Evolutionary conservation across 2,888 invertebrate genomes (phyloP), one percentile per base, ranked within the genome.

Genomic region (Mechanitis mazaeus): DNA sequence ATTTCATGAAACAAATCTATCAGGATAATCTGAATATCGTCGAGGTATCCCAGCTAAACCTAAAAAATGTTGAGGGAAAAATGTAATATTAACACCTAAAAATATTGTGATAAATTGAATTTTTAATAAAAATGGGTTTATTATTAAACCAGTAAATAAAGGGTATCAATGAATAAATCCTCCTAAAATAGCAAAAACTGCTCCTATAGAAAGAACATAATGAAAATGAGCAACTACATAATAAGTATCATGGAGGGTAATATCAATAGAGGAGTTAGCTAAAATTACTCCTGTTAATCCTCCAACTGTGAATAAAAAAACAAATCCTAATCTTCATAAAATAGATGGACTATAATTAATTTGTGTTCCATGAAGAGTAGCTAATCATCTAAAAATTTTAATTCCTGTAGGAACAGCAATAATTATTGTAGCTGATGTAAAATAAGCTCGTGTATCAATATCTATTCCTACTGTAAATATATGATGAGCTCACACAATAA

Each of bases 381-480:
- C 93, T 84, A 95, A 73, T 92, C 95, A 95, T 42, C 94, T 82
- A 85, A 95, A 95, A 87, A 96, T 92, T 92, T 95, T 95, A 91
- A 96, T 94, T 71, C 95, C 95, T 28, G 95, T 96, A 0, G 95
- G 95, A 0, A 96, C 92, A 0, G 95, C 95, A 94, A 96, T 96
- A 92, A 96, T 94, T 93, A 95, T 95, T 28, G 95, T 96, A 0
- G 95, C 95, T 55, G 95, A 93, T 0, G 95, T 95, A 81, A 96
- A 96, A 80, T 95, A 96, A 33, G 95, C 95, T 83, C 95, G 94
- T 0, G 94, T 95, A 84, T 95, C 95, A 64, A 95, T 93, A 85
- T 95, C 95, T 92, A 96, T 93, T 1, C 95, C 95, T 45, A 95
- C 93, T 2, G 95, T 95, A 84, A 95, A 96, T 92, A 96, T 96